Evolutionary conservation across 1,140 invertebrate genomes (phyloP).

Genomic region (Agrypnia vestita): DNA sequence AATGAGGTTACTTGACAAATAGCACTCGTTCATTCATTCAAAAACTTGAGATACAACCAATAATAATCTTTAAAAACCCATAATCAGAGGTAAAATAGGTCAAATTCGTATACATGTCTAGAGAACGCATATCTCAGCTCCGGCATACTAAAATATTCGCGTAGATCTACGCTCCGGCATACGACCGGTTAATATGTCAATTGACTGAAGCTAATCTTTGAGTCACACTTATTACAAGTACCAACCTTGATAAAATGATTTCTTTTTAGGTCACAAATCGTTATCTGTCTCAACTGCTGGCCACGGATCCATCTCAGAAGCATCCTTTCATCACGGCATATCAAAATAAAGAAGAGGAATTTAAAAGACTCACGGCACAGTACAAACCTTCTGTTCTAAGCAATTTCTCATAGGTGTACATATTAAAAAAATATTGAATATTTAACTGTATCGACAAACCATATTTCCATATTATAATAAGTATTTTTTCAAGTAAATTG

Average conservation of each 20-base stretch:
- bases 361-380: conserved; percentile 78
- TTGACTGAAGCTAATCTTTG: no score
- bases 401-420: conserved; percentile 16
- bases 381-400: conserved; percentile 73
- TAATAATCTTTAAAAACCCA: no score
- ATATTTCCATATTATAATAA: background rate
- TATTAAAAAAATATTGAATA: background rate
- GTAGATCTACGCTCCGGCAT: no score
- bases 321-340: conserved; percentile 82
- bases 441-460: background rate
- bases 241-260: background rate
- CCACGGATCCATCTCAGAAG: conserved; percentile 77
- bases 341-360: conserved; percentile 79
- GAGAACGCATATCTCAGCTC: no score
- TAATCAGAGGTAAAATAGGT: no score
- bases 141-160: no score
- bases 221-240: no score
- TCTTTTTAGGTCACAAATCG: conserved; percentile 76
- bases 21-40: no score
- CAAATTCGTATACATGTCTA: no score
- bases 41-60: no score
- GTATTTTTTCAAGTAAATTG: background rate
- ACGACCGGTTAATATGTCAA: no score
- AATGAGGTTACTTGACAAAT: no score
- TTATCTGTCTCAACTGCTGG: conserved; percentile 83